A percentile compares a stretch with the other conserved stretches of the same genome.
Conservation (phyloP, 2,888 invertebrate genomes). For the Dermolepida albohirtum region DNA sequence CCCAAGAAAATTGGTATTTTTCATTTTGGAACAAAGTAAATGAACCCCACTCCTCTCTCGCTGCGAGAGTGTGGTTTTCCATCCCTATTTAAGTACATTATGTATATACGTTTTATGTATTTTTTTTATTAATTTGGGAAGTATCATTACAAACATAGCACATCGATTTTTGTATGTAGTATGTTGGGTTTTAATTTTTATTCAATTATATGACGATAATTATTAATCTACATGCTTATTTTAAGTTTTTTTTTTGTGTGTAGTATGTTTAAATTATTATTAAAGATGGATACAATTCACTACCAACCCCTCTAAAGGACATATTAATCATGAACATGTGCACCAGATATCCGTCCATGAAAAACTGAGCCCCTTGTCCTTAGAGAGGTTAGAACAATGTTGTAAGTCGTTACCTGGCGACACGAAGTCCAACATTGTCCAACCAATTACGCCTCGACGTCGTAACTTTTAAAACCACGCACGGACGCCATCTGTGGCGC, state of each 20-base stretch:
- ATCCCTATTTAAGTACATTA: conserved; percentile 4
- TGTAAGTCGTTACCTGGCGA: conserved; percentile 60
- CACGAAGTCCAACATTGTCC: conserved; percentile 57
- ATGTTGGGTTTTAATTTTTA: conserved; percentile 20
- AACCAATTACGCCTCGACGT: conserved; percentile 11
- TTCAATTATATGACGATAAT: conserved; percentile 35
- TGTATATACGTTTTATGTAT: background rate
- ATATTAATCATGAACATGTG: conserved; percentile 30
- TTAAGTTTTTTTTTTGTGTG: conserved; percentile 9
- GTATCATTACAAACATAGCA: conserved; percentile 63
- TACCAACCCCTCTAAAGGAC: conserved; percentile 25
- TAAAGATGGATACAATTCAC: background rate
- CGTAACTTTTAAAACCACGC: background rate
- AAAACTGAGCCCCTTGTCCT: conserved; percentile 71
- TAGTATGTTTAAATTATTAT: conserved; percentile 10
- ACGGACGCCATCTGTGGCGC: conserved; percentile 10
- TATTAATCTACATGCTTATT: conserved; percentile 28
- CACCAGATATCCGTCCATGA: conserved; percentile 67
- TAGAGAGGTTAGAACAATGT: conserved; percentile 66
- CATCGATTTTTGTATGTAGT: conserved; percentile 57
- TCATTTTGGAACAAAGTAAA: conserved; percentile 1
- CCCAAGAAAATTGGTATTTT: too few relatives aligned
- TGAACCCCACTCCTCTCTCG: background rate
- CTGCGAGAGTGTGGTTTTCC: background rate
- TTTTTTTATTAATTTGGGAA: conserved; percentile 51